Percentiles rank a stretch among this genome's conserved stretches.
These are phyloP conservation scores for Felis catus DNA, from an alignment of 2,113 vertebrate species.

Conservation along the genomic window DNA sequence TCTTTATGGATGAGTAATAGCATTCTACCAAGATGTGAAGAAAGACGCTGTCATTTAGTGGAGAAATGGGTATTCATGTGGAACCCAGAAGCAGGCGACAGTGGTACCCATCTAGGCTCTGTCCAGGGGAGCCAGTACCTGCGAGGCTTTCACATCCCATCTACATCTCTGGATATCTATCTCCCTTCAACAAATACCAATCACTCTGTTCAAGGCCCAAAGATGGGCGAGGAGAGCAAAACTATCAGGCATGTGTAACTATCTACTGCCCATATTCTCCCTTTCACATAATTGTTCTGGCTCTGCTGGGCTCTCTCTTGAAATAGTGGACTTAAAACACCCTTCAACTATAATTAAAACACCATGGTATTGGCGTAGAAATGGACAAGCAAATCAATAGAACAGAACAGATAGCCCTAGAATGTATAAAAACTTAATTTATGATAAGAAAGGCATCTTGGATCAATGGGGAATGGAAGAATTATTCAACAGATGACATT, in stretches of 20 bases:
- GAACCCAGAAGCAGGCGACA: not conserved
- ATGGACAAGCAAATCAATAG: constrained; percentile 68
- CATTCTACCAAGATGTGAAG: not conserved
- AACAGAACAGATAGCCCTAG: constrained; percentile 60
- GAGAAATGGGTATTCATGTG: not conserved
- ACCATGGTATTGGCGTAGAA: constrained; percentile 52
- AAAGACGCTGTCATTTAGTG: not conserved
- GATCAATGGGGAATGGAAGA: constrained; percentile 73
- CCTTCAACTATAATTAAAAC: constrained; percentile 75
- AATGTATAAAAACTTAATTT: constrained; percentile 76
- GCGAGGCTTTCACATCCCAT: not conserved
- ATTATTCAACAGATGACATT: constrained; percentile 67
- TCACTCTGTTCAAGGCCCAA: not conserved
- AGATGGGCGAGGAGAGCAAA: not conserved
- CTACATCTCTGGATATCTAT: not conserved
- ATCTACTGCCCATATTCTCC: not conserved
- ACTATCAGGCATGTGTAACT: not conserved
- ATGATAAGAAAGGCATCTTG: constrained; percentile 67
- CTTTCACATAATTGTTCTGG: constrained; percentile 33
- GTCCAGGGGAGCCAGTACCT: not conserved
- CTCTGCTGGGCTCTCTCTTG: constrained; percentile 14
- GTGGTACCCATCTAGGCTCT: not conserved
- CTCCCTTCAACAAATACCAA: not conserved
- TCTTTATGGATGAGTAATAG: not conserved
- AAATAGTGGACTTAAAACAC: constrained; percentile 66